Conservation (phyloP, 2,888 invertebrate genomes). For the Nebria salina region DNA sequence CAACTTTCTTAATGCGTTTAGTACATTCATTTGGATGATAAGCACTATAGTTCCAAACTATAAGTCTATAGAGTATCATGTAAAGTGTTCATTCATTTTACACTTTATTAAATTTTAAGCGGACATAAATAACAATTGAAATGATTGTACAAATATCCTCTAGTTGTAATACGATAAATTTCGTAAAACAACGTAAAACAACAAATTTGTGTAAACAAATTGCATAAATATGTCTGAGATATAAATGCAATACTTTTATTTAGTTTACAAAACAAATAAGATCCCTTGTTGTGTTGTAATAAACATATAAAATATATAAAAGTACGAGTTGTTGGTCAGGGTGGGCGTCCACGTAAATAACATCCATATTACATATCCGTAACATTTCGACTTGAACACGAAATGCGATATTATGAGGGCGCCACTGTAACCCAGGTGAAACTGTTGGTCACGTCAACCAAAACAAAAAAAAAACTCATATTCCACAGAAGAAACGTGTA, state of each 20-base stretch:
- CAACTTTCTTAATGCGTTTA: no score
- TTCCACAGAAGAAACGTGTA: not conserved
- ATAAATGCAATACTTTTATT: not conserved
- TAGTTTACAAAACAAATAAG: not conserved
- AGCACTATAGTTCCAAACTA: no score
- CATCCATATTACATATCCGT: slow-evolving; percentile 20
- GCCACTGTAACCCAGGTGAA: slow-evolving; percentile 2
- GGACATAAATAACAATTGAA: no score
- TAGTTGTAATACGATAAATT: no score
- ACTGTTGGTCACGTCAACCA: not conserved
- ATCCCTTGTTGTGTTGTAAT: not conserved
- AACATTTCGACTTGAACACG: slow-evolving; percentile 3
- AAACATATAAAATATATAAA: not conserved
- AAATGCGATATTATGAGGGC: slow-evolving; percentile 4
- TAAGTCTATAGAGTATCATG: no score
- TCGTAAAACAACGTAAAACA: no score
- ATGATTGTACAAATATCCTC: no score
- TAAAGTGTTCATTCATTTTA: no score
- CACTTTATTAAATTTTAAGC: no score
- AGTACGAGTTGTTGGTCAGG: no score
- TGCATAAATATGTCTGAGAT: not conserved
- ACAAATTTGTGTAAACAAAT: no score
- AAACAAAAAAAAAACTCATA: slow-evolving; percentile 2
- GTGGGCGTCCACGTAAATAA: not conserved
- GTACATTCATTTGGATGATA: no score